Percentiles rank a stretch among this genome's conserved stretches.
phyloP scores from a whole-genome alignment of 2,797 vertebrate genomes.

The Characodon lateralis region DNA sequence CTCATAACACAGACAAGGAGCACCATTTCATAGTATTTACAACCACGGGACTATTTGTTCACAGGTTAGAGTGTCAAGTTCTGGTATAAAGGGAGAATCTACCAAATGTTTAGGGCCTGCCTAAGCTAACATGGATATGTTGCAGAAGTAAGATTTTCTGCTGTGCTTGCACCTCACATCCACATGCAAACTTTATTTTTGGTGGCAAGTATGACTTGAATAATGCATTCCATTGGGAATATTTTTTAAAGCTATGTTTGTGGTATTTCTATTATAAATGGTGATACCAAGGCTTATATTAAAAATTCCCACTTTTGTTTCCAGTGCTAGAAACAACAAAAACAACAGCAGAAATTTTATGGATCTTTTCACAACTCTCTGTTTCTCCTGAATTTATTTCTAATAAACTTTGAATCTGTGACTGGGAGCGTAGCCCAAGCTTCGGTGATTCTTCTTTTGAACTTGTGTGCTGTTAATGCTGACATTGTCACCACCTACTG shows the following conservation, averaged over 20 bases:
- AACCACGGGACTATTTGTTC: neutral
- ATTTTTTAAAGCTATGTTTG: neutral
- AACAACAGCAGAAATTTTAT: too few species aligned
- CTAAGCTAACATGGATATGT: neutral
- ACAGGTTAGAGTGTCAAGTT: neutral
- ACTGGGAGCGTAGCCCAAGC: neutral
- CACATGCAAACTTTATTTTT: neutral
- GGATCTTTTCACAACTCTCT: neutral
- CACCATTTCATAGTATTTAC: neutral
- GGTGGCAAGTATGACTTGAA: neutral
- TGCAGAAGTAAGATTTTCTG: neutral
- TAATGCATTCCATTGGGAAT: neutral
- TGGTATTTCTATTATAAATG: neutral
- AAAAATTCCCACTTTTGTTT: too few species aligned
- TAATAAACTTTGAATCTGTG: neutral
- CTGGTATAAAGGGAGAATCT: neutral
- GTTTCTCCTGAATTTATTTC: neutral
- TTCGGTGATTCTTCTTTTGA: neutral
- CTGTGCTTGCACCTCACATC: neutral
- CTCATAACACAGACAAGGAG: neutral
- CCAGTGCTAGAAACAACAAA: neutral
- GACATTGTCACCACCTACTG: neutral
- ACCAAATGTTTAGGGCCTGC: neutral
- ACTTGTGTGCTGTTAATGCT: neutral
- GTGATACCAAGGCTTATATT: too few species aligned